Base-by-base conservation (phyloP, 2,888 invertebrate genomes). In the Eupithecia subumbrata region DNA sequence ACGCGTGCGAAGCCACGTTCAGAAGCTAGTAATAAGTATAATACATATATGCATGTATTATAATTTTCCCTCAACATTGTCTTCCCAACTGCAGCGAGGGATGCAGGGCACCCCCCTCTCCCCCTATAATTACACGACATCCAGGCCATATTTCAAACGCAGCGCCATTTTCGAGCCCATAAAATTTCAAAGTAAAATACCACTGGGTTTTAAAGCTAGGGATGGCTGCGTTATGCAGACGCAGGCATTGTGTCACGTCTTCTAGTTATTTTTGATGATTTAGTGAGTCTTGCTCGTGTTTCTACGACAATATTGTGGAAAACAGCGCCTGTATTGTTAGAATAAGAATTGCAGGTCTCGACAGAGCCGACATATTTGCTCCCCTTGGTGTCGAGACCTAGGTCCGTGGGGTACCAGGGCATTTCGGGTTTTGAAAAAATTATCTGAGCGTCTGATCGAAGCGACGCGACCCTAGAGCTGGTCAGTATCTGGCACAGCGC, bases 101-200 rank as follows among this genome's bases (percentile, higher is more conserved):
- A 12, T 18, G 18, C 64, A 30, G 30, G 34, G 22, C 64, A 30
- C 64, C n/a, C 25, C 66, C 12, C 45, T 2, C 37, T 4, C 14
- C 56, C 71, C 74, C 69, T 71, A 72, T 78, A 79, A 81, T 81
- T 79, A 78, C 84, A 76, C 79, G 79, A 77, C 82, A 78, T 83
- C 83, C 80, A 74, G 80, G 74, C 82, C 78, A 81, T 90, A 88
- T 86, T 87, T 91, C 89, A 91, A 86, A 83, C 63, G 85, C 88
- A 87, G 89, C 89, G 88, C 87, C 87, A 83, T 85, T 84, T 79
- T 81, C 79, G 75, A 84, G 84, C 86, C 90, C 79, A 90, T 91
- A 91, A 90, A 88, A 91, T 91, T 90, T 89, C 86, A 90, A 91
- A 91, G 88, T 90, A 79, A 88, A 89, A 90, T 89, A 85, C 82